phyloP scores from a whole-genome alignment of 2,113 vertebrate species.

The Illadopsis cleaveri region DNA sequence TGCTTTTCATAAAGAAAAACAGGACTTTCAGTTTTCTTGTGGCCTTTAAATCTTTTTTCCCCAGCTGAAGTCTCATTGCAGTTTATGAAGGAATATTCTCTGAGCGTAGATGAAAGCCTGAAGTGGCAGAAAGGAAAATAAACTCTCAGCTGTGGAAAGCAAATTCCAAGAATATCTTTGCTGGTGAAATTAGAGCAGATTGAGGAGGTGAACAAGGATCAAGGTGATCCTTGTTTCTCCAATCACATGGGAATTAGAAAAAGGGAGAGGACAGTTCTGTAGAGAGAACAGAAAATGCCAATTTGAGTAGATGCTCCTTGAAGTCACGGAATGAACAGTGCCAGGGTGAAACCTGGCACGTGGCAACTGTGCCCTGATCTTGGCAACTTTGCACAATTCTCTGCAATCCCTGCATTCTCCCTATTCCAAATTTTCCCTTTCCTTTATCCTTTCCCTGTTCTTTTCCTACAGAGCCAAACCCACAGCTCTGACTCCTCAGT shows the following conservation, averaged over 20 bases:
- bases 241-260: accelerated
- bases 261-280: not conserved
- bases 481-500: not conserved
- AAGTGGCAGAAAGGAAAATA: not conserved
- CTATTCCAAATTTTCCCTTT: accelerated
- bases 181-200: not conserved
- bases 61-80: not conserved
- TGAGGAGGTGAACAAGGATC: not conserved
- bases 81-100: not conserved
- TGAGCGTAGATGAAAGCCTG: not conserved
- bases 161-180: not conserved
- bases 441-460: not conserved
- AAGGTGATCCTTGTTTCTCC: not conserved
- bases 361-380: not conserved
- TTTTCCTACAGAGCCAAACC: not conserved
- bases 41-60: not conserved
- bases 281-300: not conserved
- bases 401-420: accelerated
- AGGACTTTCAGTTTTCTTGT: not conserved
- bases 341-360: not conserved
- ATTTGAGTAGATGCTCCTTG: accelerated
- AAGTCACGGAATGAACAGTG: not conserved
- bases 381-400: not conserved
- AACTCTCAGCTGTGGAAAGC: not conserved
- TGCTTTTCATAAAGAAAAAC: not conserved